Conservation (phyloP, 2,888 invertebrate species). For the Alviniconcha strummeri region DNA sequence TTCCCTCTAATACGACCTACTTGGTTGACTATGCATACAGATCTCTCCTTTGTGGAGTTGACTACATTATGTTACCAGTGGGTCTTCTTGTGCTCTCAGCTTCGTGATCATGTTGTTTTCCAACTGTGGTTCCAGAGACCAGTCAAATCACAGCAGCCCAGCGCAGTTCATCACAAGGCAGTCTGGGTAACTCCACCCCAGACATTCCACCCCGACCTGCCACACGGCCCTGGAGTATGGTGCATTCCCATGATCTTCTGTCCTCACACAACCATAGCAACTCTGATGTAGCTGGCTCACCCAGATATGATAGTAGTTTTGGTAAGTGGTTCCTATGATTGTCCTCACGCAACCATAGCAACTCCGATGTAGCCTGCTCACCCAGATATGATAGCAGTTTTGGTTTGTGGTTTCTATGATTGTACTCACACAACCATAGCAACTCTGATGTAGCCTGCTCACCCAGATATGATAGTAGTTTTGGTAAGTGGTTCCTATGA, state of each 20-base stretch:
- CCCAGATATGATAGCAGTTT: conserved; percentile 36
- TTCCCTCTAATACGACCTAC: no score
- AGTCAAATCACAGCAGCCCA: conserved; percentile 44
- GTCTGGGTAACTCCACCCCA: conserved; percentile 77
- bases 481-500: conserved; percentile 29
- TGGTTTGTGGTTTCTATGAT: conserved; percentile 25
- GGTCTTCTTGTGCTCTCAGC: no score
- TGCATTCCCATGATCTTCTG: conserved; percentile 36
- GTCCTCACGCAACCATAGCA: conserved; percentile 2
- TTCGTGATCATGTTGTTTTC: no score
- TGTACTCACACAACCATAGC: conserved; percentile 2
- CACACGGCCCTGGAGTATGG: conserved; percentile 54
- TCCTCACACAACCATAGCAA: conserved; percentile 3
- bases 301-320: conserved; percentile 36
- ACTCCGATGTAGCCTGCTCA: conserved; percentile 20
- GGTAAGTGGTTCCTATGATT: conserved; percentile 28
- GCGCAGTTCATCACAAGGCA: conserved; percentile 64
- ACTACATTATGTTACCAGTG: no score
- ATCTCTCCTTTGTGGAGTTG: no score
- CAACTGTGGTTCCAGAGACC: conserved; percentile 39
- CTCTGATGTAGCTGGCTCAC: conserved; percentile 24
- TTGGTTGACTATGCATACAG: no score
- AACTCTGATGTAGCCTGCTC: conserved; percentile 22
- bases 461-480: conserved; percentile 35
- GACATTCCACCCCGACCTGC: conserved; percentile 85